Evolutionary conservation across 2,888 invertebrate genomes (phyloP).

Genomic region (Dasysyrphus albostriatus): DNA sequence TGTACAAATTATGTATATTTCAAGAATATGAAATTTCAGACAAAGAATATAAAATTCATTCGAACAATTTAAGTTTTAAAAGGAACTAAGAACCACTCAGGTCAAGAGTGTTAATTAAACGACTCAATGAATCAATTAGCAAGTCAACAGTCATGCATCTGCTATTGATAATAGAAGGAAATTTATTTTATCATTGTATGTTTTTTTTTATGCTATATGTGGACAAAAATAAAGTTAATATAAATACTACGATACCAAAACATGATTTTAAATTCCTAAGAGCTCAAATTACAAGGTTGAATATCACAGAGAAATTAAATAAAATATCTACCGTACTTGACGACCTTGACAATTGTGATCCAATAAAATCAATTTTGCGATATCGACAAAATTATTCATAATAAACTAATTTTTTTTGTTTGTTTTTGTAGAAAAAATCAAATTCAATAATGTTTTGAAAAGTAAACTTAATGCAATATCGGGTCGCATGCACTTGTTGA

Average conservation of each 20-base stretch:
- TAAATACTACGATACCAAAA: neutral
- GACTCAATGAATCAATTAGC: conserved; percentile 32
- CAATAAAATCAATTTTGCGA: conserved; percentile 9
- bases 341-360: conserved; percentile 9
- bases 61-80: conserved; percentile 4
- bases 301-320: neutral
- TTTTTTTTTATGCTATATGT: neutral
- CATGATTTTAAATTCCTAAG: neutral
- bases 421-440: neutral
- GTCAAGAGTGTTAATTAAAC: conserved; percentile 49
- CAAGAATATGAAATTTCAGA: conserved; percentile 27
- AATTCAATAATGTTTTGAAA: neutral
- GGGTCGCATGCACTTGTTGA: neutral
- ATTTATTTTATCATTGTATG: neutral
- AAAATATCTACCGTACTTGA: neutral
- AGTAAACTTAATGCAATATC: neutral
- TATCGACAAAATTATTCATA: neutral
- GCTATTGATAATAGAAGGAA: neutral
- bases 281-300: conserved; percentile 11
- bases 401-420: neutral
- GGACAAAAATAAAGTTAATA: neutral
- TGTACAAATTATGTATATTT: neutral
- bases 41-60: conserved; percentile 18
- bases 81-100: conserved; percentile 31
- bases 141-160: conserved; percentile 34